Evolutionary conservation across 2,888 invertebrate genomes (phyloP).

Genomic region (Cheilosia vernalis): DNA sequence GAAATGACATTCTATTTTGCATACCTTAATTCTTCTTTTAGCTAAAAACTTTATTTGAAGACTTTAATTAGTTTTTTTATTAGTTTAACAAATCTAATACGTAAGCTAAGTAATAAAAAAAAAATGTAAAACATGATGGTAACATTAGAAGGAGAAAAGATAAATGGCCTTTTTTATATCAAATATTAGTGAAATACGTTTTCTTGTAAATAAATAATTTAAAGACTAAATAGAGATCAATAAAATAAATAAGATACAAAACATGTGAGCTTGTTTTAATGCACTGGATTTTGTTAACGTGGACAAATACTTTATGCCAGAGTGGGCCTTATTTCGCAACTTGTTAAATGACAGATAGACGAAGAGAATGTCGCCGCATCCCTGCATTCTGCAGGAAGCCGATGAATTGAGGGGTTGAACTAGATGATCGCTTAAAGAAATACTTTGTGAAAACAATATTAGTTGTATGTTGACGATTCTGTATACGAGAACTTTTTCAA

Average conservation of each 20-base stretch:
- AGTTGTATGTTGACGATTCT: too few species aligned
- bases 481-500: too few species aligned
- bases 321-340: too few species aligned
- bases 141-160: slow-evolving; percentile 37
- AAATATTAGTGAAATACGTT: slow-evolving; percentile 70
- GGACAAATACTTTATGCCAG: background rate
- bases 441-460: too few species aligned
- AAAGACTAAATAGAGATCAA: slow-evolving; percentile 68
- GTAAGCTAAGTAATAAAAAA: slow-evolving; percentile 26
- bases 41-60: slow-evolving; percentile 12
- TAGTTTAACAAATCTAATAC: slow-evolving; percentile 5
- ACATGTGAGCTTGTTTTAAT: slow-evolving; percentile 20
- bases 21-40: slow-evolving; percentile 11
- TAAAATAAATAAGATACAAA: slow-evolving; percentile 54
- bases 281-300: background rate
- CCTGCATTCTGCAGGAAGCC: too few species aligned
- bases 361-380: too few species aligned
- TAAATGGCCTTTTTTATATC: slow-evolving; percentile 75
- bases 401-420: too few species aligned
- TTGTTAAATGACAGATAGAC: too few species aligned
- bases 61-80: background rate
- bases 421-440: too few species aligned
- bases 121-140: slow-evolving; percentile 55
- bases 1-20: slow-evolving; percentile 18
- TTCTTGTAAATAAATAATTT: slow-evolving; percentile 73